Evolutionary conservation across 2,888 invertebrate genomes (phyloP), one percentile per base, ranked within the genome.

Genomic region (Colletes collaris): DNA sequence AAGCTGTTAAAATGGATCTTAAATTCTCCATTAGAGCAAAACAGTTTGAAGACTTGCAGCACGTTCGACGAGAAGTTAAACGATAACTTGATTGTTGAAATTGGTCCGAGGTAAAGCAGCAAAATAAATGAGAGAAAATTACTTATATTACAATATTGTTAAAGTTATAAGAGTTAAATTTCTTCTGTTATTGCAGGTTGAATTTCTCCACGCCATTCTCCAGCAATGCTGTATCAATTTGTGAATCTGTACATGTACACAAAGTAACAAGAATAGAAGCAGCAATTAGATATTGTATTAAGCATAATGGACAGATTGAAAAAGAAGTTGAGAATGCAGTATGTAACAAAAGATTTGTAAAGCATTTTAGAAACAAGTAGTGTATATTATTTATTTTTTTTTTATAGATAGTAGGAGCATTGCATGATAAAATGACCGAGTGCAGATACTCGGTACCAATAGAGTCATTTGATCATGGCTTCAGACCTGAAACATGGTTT

Each of bases 151-250:
- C 49, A 65, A 53, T 52, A 44, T 49, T 46, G 8, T 10, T 2
- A 1, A 8, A 46, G 8, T 6, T 46, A 7, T 8, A 73, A 65
- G 7, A 11, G 40, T 50, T 53, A 2, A 58, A 16, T 50, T 52
- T 83, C 79, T 73, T 50, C 37, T 62, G 10, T 60, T 44, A 0
- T 81, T 82, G 13, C 91, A 96, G 98, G 87, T 96, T 98, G 87
- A 98, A 98, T 93, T 99, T 99, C 92, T 98, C 98, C 16, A 99
- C 99, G 53, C 96, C 99, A 0, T 97, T 97, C 92, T 99, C 98
- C 0, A 99, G 98, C 86, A 99, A 99, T 93, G 98, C 98, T 44
- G 97, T 99, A 0, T 98, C 98, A 68, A 99, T 99, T 86, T 98
- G 98, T 91, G 95, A 96, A 83, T 97, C 97, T 87, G 95, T 98